Percentiles rank a stretch among this genome's conserved stretches.
Conservation (phyloP, 2,888 invertebrate species). For the Amblyjoppa fuscipennis region DNA sequence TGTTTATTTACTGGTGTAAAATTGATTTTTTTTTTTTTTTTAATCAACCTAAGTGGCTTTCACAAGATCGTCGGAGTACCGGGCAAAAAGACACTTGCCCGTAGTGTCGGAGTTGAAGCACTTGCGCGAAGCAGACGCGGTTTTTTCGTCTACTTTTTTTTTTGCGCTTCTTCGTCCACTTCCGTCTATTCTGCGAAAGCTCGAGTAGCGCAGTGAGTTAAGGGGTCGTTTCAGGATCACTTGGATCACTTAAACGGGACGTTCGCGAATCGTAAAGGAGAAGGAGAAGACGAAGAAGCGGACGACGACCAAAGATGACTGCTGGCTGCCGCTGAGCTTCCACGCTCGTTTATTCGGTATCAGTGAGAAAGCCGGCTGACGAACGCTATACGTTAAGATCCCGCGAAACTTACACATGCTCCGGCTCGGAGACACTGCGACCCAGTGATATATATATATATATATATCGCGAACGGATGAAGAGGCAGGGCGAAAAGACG, state of each 20-base stretch:
- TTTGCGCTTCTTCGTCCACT: too few relatives aligned
- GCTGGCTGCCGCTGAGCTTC: conserved; percentile 6
- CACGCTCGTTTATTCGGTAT: conserved; percentile 8
- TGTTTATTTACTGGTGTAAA: too few relatives aligned
- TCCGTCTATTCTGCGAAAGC: conserved; percentile 26
- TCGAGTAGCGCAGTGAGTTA: conserved; percentile 25
- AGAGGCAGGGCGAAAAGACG: too few relatives aligned
- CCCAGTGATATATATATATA: conserved; percentile 19
- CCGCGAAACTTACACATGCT: conserved; percentile 32
- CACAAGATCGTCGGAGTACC: too few relatives aligned
- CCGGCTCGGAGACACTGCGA: not conserved
- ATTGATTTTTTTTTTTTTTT: too few relatives aligned
- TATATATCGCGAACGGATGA: conserved; percentile 19
- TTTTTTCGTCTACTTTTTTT: not conserved
- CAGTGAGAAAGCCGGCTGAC: conserved; percentile 37
- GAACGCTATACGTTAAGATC: conserved; percentile 32
- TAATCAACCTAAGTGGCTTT: too few relatives aligned
- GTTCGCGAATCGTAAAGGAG: conserved; percentile 36
- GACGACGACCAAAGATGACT: conserved; percentile 5
- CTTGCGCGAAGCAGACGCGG: not conserved
- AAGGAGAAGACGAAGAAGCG: conserved; percentile 35
- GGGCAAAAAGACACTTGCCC: too few relatives aligned
- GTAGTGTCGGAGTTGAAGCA: not conserved
- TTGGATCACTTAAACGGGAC: conserved; percentile 39
- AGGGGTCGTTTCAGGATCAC: conserved; percentile 46